These are phyloP conservation scores for Hemicrepidius hirtus DNA, from an alignment of 2,888 invertebrate species.

Conservation along the genomic window DNA sequence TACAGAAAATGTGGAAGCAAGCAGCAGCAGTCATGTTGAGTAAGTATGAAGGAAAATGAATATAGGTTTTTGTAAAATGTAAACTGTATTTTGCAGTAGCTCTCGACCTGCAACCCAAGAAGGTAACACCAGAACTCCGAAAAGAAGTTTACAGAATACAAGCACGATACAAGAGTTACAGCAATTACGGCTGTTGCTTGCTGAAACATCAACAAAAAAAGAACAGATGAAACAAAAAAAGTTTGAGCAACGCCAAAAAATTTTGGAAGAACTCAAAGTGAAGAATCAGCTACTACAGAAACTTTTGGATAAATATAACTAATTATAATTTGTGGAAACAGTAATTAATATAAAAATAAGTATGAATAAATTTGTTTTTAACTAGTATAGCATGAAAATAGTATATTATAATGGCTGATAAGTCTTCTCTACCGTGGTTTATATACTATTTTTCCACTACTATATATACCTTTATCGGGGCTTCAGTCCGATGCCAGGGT, in stretches of 20 bases:
- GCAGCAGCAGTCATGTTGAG: neutral
- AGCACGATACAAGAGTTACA: neutral
- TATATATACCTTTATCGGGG: too few relatives aligned
- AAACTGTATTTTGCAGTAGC: too few relatives aligned
- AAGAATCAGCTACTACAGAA: neutral
- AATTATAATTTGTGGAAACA: too few relatives aligned
- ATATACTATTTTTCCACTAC: too few relatives aligned
- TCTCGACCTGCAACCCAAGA: neutral
- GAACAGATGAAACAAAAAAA: neutral
- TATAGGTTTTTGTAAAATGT: too few relatives aligned
- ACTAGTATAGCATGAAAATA: too few relatives aligned
- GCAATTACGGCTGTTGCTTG: neutral
- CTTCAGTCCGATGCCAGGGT: too few relatives aligned
- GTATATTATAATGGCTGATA: too few relatives aligned
- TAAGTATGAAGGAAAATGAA: too few relatives aligned
- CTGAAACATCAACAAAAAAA: neutral
- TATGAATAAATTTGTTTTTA: neutral
- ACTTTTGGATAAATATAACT: too few relatives aligned
- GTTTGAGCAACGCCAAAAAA: neutral
- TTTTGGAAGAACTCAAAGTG: neutral
- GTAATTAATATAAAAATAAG: neutral
- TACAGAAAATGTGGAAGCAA: neutral
- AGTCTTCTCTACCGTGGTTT: too few relatives aligned
- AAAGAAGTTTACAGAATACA: neutral
- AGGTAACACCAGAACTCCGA: neutral